Evolutionary conservation across 2,113 vertebrate genomes (phyloP).

Genomic region (Ramphastos sulfuratus): DNA sequence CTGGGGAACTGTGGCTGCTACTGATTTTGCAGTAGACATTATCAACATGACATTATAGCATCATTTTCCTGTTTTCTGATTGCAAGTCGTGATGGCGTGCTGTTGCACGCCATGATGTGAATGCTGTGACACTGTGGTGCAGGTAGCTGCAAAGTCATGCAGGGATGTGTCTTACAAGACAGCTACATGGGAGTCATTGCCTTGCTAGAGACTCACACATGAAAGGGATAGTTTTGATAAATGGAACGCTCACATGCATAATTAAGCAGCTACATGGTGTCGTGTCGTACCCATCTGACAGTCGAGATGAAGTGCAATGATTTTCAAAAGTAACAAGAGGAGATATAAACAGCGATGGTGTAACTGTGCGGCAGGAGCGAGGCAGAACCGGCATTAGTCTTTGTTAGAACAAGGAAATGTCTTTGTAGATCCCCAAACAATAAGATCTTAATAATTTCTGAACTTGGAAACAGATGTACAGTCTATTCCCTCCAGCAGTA

Average conservation of each 20-base stretch:
- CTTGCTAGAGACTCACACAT: background rate
- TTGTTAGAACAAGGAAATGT: constrained; percentile 36
- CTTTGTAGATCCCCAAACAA: constrained; percentile 52
- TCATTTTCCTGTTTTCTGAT: background rate
- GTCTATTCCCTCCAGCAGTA: background rate
- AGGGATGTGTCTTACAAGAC: background rate
- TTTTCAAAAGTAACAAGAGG: constrained; percentile 63
- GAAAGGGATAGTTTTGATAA: constrained; percentile 31
- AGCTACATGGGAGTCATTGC: background rate
- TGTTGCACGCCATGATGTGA: background rate
- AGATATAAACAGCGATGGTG: constrained; percentile 55
- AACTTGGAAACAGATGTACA: constrained; percentile 42
- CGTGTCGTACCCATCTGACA: constrained; percentile 39
- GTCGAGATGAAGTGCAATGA: constrained; percentile 65
- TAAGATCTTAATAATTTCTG: constrained; percentile 35
- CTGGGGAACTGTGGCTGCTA: background rate
- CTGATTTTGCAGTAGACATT: background rate
- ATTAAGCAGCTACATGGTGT: constrained; percentile 41
- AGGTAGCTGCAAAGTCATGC: background rate
- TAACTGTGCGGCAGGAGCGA: constrained; percentile 34
- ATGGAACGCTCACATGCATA: constrained; percentile 42
- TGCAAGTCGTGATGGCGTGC: background rate
- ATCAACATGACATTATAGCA: background rate
- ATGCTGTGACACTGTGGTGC: background rate
- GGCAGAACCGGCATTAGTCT: constrained; percentile 1